Conservation (phyloP, 1,140 invertebrate genomes). For the Halictus rubicundus region DNA sequence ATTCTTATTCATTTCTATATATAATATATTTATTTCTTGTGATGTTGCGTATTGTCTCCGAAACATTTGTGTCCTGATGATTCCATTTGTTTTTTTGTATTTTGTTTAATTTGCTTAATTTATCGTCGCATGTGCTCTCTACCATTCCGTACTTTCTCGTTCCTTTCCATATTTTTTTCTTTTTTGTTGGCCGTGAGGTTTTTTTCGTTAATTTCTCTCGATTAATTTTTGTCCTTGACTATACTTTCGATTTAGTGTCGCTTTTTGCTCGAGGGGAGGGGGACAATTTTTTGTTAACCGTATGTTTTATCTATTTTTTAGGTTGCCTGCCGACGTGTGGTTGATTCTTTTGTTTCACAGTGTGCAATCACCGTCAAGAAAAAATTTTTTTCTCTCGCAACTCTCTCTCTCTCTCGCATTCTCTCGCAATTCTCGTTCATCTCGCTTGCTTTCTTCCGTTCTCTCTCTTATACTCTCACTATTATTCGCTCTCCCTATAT, state of each 20-base stretch:
- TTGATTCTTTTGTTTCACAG: constrained; percentile 61
- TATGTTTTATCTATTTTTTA: constrained; percentile 60
- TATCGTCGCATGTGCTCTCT: constrained; percentile 42
- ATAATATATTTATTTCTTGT: not conserved
- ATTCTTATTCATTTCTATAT: not conserved
- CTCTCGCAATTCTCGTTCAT: constrained; percentile 52
- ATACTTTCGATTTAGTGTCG: constrained; percentile 23
- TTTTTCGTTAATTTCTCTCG: no score
- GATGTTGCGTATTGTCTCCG: constrained; percentile 23
- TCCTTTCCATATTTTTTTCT: not conserved
- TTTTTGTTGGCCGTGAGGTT: constrained; percentile 40
- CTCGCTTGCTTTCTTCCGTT: constrained; percentile 14
- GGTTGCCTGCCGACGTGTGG: constrained; percentile 67
- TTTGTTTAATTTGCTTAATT: not conserved
- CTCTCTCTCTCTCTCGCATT: constrained; percentile 44
- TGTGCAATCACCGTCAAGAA: constrained; percentile 77
- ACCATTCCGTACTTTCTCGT: not conserved
- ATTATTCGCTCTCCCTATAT: constrained; percentile 55
- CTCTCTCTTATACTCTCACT: constrained; percentile 49
- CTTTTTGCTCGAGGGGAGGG: constrained; percentile 67
- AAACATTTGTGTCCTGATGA: not conserved
- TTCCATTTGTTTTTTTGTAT: not conserved
- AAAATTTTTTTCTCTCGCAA: constrained; percentile 51
- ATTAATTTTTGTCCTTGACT: no score
- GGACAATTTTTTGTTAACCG: constrained; percentile 43